phyloP scores from a whole-genome alignment of 2,888 invertebrate genomes.

The Sympetrum striolatum region DNA sequence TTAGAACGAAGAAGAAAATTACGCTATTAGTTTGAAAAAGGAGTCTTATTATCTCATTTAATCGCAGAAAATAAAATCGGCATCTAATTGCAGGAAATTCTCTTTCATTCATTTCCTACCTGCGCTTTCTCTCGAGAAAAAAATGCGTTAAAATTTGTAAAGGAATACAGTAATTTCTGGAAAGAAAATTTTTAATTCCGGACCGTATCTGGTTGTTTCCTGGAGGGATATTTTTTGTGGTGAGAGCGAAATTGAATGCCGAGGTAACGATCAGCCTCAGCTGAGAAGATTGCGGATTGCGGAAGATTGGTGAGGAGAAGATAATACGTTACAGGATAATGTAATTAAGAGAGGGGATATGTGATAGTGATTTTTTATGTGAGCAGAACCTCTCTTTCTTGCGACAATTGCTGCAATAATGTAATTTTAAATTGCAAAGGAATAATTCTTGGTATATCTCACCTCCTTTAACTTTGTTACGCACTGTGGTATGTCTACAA shows the following conservation, averaged over 20 bases:
- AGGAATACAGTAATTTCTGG: neutral
- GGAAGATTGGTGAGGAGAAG: neutral
- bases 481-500: no score
- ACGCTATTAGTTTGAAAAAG: neutral
- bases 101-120: neutral
- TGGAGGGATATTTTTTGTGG: neutral
- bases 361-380: neutral
- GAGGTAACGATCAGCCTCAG: neutral
- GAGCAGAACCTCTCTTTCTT: neutral
- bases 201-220: neutral
- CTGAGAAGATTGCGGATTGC: neutral
- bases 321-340: neutral
- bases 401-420: no score
- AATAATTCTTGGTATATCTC: no score
- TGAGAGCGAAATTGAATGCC: neutral
- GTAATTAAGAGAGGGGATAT: neutral
- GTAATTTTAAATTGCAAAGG: no score
- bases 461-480: no score
- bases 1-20: no score
- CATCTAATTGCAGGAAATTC: neutral
- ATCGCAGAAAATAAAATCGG: neutral
- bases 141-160: neutral
- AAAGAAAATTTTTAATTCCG: neutral
- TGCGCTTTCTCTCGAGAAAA: neutral
- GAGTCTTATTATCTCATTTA: neutral